Conservation (phyloP, 2,888 invertebrate genomes). For the Hirtodrosophila alboralis region DNA sequence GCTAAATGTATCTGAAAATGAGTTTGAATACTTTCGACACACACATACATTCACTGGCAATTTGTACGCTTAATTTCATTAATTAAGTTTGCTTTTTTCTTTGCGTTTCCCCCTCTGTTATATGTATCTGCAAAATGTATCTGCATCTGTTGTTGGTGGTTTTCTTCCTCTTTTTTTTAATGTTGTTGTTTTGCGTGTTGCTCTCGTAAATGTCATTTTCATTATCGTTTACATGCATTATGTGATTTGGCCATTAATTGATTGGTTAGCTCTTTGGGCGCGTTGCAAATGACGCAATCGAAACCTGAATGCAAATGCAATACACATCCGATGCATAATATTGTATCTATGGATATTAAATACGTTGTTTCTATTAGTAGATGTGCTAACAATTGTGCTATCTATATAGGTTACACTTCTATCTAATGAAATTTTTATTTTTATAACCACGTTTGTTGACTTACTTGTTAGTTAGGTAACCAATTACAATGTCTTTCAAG, state of each 20-base stretch:
- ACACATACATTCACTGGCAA: conserved; percentile 20
- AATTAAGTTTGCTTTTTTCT: conserved; percentile 55
- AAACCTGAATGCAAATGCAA: conserved; percentile 44
- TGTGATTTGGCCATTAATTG: conserved; percentile 76
- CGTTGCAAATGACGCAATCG: conserved; percentile 55
- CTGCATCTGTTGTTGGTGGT: conserved; percentile 24
- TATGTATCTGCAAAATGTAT: conserved; percentile 29
- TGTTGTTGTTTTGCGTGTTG: conserved; percentile 33
- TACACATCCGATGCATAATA: too few species aligned
- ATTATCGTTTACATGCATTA: conserved; percentile 77
- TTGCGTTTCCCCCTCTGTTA: conserved; percentile 11
- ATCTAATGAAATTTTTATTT: conserved; percentile 53
- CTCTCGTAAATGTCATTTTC: conserved; percentile 65
- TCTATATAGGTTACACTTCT: conserved; percentile 23
- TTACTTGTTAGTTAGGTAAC: conserved; percentile 56
- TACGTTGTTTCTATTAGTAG: not conserved
- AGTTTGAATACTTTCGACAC: conserved; percentile 4
- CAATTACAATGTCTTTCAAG: conserved; percentile 31
- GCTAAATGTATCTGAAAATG: conserved; percentile 23
- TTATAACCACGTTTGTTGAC: conserved; percentile 50
- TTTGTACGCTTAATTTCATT: conserved; percentile 70
- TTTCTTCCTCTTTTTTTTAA: not conserved
- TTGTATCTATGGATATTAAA: too few species aligned
- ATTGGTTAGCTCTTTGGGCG: conserved; percentile 54
- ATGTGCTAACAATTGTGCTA: not conserved